Percentiles rank a stretch among this genome's conserved stretches.
Evolutionary conservation across 2,113 vertebrate genomes (phyloP).

Genomic region (Excalfactoria chinensis): DNA sequence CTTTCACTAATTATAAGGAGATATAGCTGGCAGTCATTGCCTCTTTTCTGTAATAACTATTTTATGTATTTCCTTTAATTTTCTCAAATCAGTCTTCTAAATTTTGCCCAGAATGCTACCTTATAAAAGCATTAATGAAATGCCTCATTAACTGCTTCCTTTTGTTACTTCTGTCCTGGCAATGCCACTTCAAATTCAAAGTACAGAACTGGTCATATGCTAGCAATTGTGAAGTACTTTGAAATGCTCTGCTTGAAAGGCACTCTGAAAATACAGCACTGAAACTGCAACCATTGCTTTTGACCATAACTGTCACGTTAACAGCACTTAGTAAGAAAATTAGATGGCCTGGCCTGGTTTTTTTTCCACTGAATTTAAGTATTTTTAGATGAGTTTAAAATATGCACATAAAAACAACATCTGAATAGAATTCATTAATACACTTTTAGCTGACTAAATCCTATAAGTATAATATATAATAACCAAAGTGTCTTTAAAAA

Average conservation of each 20-base stretch:
- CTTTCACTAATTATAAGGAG: conserved; percentile 4
- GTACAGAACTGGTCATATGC: background rate
- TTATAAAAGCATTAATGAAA: conserved; percentile 50
- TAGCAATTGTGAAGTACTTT: background rate
- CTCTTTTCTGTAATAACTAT: conserved; percentile 42
- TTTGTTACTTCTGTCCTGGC: conserved; percentile 37
- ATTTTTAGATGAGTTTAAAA: conserved; percentile 59
- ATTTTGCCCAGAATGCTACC: conserved; percentile 32
- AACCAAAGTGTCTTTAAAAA: background rate
- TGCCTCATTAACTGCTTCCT: conserved; percentile 43
- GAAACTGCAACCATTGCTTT: conserved; percentile 19
- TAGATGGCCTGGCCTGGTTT: conserved; percentile 31
- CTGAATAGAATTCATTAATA: background rate
- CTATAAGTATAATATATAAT: background rate
- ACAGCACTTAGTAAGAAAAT: background rate
- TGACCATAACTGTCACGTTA: background rate
- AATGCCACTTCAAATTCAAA: background rate
- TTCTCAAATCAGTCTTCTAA: conserved; percentile 14
- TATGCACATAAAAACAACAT: background rate
- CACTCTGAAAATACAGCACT: conserved; percentile 18
- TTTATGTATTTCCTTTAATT: conserved; percentile 44
- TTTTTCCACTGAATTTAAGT: conserved; percentile 42
- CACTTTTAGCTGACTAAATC: conserved; percentile 3
- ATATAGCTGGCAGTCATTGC: background rate
- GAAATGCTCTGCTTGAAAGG: background rate